Evolutionary conservation across 2,113 vertebrate species (phyloP).

Genomic region (Halcyon malimbica): DNA sequence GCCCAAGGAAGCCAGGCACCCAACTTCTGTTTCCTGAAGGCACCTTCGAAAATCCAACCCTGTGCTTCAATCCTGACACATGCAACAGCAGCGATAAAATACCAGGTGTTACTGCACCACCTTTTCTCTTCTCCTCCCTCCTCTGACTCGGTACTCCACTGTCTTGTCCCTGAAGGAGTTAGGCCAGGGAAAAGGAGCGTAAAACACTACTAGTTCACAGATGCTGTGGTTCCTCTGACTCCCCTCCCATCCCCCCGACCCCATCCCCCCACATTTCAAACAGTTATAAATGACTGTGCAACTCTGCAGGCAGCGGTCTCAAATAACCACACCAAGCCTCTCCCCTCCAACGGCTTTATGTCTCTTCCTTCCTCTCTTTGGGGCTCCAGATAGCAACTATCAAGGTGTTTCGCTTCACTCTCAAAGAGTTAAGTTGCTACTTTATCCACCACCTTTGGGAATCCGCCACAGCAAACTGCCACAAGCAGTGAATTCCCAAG

Average conservation of each 20-base stretch:
- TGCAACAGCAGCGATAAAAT: not conserved
- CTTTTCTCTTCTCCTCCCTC: not conserved
- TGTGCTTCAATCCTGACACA: not conserved
- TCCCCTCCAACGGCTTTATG: constrained; percentile 58
- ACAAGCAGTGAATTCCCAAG: constrained; percentile 41
- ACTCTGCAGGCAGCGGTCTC: constrained; percentile 62
- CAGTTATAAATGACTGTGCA: constrained; percentile 63
- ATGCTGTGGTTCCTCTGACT: constrained; percentile 29
- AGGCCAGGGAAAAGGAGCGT: not conserved
- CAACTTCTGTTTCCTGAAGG: not conserved
- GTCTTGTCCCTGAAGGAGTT: not conserved
- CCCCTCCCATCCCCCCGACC: constrained; percentile 50
- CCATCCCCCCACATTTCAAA: constrained; percentile 53
- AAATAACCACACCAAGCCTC: constrained; percentile 66
- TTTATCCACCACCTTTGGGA: constrained; percentile 43
- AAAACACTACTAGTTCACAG: constrained; percentile 10
- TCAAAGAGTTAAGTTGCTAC: not conserved
- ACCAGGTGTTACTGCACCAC: not conserved
- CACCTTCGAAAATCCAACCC: not conserved
- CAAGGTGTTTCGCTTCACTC: constrained; percentile 38
- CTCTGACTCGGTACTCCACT: accelerated
- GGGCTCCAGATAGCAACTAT: not conserved
- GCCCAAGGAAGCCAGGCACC: not conserved
- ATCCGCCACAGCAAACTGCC: constrained; percentile 35
- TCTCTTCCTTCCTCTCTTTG: constrained; percentile 63